Conservation (phyloP, 2,888 invertebrate genomes). For the Luperina testacea region DNA sequence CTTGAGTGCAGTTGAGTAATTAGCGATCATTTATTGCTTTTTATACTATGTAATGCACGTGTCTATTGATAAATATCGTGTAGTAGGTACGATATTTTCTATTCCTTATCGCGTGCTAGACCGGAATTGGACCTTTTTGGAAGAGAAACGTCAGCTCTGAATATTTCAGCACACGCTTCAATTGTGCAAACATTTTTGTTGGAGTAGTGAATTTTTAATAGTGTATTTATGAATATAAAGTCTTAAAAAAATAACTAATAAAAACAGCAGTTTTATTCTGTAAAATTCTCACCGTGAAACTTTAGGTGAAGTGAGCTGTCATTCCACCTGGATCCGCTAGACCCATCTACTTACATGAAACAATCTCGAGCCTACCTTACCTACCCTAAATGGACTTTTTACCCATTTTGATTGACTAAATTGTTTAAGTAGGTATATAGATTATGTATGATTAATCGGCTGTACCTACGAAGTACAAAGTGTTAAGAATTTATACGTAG, state of each 20-base stretch:
- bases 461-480: not conserved
- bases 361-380: not conserved
- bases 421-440: not conserved
- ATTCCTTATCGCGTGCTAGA: conserved; percentile 35
- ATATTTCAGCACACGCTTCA: not conserved
- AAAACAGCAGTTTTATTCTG: not conserved
- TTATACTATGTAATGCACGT: conserved; percentile 41
- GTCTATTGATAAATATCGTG: conserved; percentile 40
- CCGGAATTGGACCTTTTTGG: conserved; percentile 7
- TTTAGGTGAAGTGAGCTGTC: too few species aligned
- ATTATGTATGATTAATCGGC: not conserved
- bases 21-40: conserved; percentile 51
- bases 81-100: conserved; percentile 35
- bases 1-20: conserved; percentile 64
- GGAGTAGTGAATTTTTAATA: not conserved
- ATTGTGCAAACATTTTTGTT: not conserved
- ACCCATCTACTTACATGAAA: not conserved
- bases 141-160: not conserved
- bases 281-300: too few species aligned
- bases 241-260: too few species aligned
- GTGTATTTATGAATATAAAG: not conserved
- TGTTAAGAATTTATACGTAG: not conserved
- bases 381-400: not conserved
- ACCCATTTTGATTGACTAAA: not conserved
- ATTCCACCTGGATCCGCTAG: too few species aligned